phyloP scores from a whole-genome alignment of 92 coral and sea anemone species.

The Porites lobata region DNA sequence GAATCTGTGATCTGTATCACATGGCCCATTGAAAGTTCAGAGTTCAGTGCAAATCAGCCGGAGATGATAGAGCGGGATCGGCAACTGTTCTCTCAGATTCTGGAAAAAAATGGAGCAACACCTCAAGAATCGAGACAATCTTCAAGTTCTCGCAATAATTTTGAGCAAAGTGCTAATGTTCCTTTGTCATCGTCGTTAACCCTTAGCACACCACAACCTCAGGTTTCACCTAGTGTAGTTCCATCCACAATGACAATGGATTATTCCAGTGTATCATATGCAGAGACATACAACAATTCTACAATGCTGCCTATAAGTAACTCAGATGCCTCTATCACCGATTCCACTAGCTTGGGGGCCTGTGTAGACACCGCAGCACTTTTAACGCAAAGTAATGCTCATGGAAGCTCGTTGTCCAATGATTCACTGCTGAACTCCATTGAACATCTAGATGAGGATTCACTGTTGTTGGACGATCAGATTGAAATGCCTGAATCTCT shows the following conservation, averaged over 20 bases:
- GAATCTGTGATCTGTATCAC: conserved; percentile 62
- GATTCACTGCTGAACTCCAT: neutral
- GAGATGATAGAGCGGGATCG: conserved; percentile 58
- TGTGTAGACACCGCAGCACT: conserved; percentile 39
- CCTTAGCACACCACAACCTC: neutral
- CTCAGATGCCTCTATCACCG: neutral
- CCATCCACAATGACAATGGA: neutral
- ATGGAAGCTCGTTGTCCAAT: neutral
- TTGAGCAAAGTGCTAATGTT: neutral
- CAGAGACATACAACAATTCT: neutral
- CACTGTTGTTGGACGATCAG: conserved; percentile 20
- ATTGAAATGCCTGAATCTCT: conserved; percentile 47
- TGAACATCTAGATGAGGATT: conserved; percentile 7
- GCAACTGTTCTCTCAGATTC: conserved; percentile 45
- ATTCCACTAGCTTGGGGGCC: neutral
- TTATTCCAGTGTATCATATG: neutral
- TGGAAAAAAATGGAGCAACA: conserved; percentile 21
- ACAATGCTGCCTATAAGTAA: neutral
- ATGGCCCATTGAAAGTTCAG: conserved; percentile 50
- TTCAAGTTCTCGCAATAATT: neutral
- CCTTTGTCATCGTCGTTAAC: neutral
- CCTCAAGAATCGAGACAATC: neutral
- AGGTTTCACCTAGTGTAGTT: neutral
- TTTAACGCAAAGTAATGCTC: conserved; percentile 3
- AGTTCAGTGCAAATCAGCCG: conserved; percentile 63